Evolutionary conservation across 2,113 vertebrate genomes (phyloP), one percentile per base, ranked within the genome.

Genomic region (Labeo catla): DNA sequence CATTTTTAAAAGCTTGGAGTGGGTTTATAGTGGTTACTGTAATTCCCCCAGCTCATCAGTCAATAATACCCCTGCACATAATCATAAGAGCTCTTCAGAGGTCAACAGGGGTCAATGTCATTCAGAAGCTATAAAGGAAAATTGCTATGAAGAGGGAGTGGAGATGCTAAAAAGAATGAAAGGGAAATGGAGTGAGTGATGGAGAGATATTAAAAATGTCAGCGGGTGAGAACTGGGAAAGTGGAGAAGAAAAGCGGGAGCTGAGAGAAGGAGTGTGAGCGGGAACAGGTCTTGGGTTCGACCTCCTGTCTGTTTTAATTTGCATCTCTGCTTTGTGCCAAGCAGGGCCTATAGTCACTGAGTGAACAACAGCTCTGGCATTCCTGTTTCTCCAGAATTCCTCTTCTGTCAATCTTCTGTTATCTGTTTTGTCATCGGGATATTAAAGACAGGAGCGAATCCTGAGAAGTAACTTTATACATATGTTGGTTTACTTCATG

Each of bases 351-450:
- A 28, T 28, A 66, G 19, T 76, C 8, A 8, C 8, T 81, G 59
- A 47, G 45, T 77, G 77, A 85, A 50, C 76, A 45, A 73, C 81
- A 73, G 39, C 52, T 78, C 52, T 70, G 34, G 34, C 11, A 23
- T 57, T 85, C 50, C 15, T 52, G 52, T 88, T 80, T 19, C 50
- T 61, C 16, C 19, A 34, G 54, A 84, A 76, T 86, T 77, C 47
- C 13, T 68, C 13, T 68, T 68, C 65, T 68, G 34, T 36, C 65
- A 68, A 0, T 68, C 13, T 84, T 65, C 50, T 28, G 19, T 84
- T 76, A 63, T 82, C 76, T 85, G 78, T 34, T 85, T 89, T 85
- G 66, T 49, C 70, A 85, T 82, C 50, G 19, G 54, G 23, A 16
- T 70, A 86, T 78, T 15, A 16, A 83, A 72, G 83, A 68, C 59